Conservation (phyloP, 2,797 vertebrate genomes). For the Onychomys leucogaster region DNA sequence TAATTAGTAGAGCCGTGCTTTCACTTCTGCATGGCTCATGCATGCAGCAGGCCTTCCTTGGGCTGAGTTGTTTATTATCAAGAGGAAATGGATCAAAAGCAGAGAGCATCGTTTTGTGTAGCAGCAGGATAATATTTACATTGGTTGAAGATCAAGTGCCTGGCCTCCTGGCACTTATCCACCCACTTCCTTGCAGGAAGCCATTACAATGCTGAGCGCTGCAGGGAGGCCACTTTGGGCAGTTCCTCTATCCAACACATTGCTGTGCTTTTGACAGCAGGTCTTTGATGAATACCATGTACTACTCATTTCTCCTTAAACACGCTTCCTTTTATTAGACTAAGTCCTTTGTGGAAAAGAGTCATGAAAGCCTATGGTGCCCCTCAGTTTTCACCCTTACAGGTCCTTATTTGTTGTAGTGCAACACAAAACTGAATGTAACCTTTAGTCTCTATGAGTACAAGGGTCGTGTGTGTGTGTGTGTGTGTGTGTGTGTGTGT, state of each 20-base stretch:
- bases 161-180: not conserved
- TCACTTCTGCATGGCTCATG: not conserved
- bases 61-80: not conserved
- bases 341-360: not conserved
- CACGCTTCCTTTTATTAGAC: not conserved
- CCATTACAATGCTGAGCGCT: not conserved
- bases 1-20: not conserved
- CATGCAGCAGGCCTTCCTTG: fast-evolving
- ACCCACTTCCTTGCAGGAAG: not conserved
- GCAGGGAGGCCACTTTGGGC: not conserved
- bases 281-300: not conserved
- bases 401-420: not conserved
- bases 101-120: not conserved
- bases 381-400: not conserved
- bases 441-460: not conserved
- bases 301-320: not conserved
- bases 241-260: not conserved
- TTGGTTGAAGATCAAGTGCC: conserved; percentile 19
- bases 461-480: fast-evolving
- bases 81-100: conserved; percentile 34
- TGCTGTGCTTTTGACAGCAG: not conserved
- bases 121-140: not conserved
- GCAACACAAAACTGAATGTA: not conserved
- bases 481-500: fast-evolving
- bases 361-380: not conserved